Base-by-base conservation (phyloP, 2,888 invertebrate species). In the Serrognathus titanus region DNA sequence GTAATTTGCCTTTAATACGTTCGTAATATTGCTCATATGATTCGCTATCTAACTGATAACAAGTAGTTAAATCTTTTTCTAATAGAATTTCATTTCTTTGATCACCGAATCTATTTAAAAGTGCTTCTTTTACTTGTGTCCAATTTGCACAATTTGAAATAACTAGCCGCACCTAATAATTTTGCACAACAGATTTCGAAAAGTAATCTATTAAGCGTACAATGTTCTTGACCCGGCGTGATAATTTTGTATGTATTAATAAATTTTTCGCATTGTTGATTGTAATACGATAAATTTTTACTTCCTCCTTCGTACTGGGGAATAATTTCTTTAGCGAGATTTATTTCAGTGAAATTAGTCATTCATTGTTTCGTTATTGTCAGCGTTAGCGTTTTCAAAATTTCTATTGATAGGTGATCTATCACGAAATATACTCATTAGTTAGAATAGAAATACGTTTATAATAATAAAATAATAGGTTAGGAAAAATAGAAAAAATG, bases 1-100 rank as follows among this genome's bases (percentile, higher is more conserved):
- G 65, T 13, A 65, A 46, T 57, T 62, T 64, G 35, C 41, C 8
- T 59, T 60, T 65, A 16, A 65, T 59, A 16, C 45, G 56, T 49
- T 64, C 60, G 8, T 55, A 61, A 48, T 63, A 65, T 40, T 57
- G 40, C 36, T 60, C 51, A 36, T 61, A 63, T 43, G 11, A 51
- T 61, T 65, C 59, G 10, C 49, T 55, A 38, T 41, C 11, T 10
- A 31, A 12, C 60, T 62, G 57, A 31, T 39, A 57, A 40, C 59
- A 59, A 38, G 60, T 60, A 8, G 41, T 59, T 13, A 63, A 24
- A 13, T 60, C 63, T 7, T 60, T 55, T 38, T 50, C n/a, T 9
- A 63, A 45, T 16, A 60, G 41, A 43, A 48, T 55, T 51, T 63
- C 62, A 1, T 54, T 61, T 31, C 55, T 47, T 1, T 49, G 57